Conservation (phyloP, 2,888 invertebrate genomes). For the Schizotus pectinicornis region DNA sequence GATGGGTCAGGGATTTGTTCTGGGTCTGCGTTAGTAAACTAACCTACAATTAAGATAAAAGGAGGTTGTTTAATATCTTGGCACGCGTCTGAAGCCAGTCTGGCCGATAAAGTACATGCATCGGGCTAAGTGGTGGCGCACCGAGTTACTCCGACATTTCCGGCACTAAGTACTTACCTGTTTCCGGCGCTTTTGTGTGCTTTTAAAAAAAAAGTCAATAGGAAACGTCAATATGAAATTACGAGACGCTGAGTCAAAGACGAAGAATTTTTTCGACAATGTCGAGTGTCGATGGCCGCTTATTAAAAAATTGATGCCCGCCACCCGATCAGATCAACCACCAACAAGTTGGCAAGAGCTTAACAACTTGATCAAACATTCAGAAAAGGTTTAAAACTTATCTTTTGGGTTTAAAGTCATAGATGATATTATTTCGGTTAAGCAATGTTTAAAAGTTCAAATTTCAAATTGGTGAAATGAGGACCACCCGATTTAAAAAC, state of each 20-base stretch:
- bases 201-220: slow-evolving; percentile 35
- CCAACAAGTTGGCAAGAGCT: too few species aligned
- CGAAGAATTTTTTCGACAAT: slow-evolving; percentile 24
- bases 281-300: slow-evolving; percentile 33
- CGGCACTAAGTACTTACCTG: slow-evolving; percentile 40
- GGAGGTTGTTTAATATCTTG: slow-evolving; percentile 28
- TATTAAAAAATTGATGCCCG: slow-evolving; percentile 18
- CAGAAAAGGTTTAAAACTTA: too few species aligned
- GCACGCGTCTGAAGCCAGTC: slow-evolving; percentile 29
- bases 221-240: slow-evolving; percentile 32
- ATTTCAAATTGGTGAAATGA: too few species aligned
- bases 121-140: slow-evolving; percentile 29
- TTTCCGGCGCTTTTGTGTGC: slow-evolving; percentile 37
- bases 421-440: too few species aligned
- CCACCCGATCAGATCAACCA: background rate
- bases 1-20: background rate
- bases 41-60: slow-evolving; percentile 28
- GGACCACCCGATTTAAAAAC: too few species aligned
- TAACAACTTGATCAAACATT: too few species aligned
- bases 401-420: too few species aligned
- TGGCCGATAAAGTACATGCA: slow-evolving; percentile 25
- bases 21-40: slow-evolving; percentile 1
- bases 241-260: slow-evolving; percentile 17
- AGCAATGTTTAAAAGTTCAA: too few species aligned
- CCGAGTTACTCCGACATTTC: slow-evolving; percentile 38